Percentiles rank a stretch among this genome's conserved stretches.
Evolutionary conservation across 2,888 invertebrate genomes (phyloP).

Genomic region (Empis livida): DNA sequence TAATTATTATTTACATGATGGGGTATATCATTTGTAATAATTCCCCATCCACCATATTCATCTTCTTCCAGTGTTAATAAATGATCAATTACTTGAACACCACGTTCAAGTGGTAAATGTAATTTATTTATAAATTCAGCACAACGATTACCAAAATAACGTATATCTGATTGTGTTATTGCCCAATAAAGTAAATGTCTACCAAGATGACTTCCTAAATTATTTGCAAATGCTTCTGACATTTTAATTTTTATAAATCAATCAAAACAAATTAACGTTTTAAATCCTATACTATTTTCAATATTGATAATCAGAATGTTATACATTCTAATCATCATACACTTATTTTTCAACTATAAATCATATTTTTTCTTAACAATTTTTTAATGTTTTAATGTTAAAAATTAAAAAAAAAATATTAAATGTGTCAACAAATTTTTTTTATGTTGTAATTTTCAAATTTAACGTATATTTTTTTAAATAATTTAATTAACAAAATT

Average conservation of each 20-base stretch:
- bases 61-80: constrained; percentile 45
- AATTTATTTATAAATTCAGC: constrained; percentile 39
- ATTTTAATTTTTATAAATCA: constrained; percentile 19
- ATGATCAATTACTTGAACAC: constrained; percentile 49
- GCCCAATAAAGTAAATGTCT: constrained; percentile 49
- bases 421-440: neutral
- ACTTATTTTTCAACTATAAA: too few relatives aligned
- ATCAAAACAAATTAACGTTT: neutral
- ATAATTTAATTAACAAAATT: too few relatives aligned
- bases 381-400: too few relatives aligned
- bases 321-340: too few relatives aligned
- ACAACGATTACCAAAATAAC: constrained; percentile 49
- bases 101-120: constrained; percentile 35
- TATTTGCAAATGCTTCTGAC: constrained; percentile 35
- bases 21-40: constrained; percentile 5
- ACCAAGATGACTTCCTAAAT: constrained; percentile 38
- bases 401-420: too few relatives aligned
- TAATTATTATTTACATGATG: constrained; percentile 30
- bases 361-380: too few relatives aligned
- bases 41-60: constrained; percentile 19
- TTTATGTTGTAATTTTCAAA: neutral
- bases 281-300: neutral
- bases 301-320: too few relatives aligned
- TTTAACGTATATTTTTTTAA: too few relatives aligned
- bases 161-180: constrained; percentile 46